Evolutionary conservation across 2,888 invertebrate genomes (phyloP), one percentile per base, ranked within the genome.

Genomic region (Yponomeuta evonymella): DNA sequence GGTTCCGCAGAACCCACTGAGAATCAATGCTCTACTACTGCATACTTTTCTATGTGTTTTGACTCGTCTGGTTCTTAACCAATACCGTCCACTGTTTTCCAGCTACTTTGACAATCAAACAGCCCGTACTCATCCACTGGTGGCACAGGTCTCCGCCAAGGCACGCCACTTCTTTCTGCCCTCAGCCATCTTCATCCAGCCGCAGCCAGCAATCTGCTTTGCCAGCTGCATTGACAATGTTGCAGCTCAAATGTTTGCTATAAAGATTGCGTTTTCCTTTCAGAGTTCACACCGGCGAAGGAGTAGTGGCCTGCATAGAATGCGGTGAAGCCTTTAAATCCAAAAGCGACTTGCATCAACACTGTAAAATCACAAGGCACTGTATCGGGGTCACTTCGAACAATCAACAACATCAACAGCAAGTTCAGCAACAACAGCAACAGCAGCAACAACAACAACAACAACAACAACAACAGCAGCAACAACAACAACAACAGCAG

Each of bases 261-360:
- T 29, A 64, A 9, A 64, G 29, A 23, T 29, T 10, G n/a, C 64
- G 10, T 23, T n/a, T 23, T 23, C 8, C 64, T 15, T 83, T 1
- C 78, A 94, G 95, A 81, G 93, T 95, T 64, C 96, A 96, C 80
- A 95, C 95, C 33, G 95, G 95, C 10, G 96, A 96, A 79, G 95
- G 95, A 68, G 95, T 95, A 0, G 95, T 95, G 74, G 94, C 95
- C 12, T 96, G 96, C 78, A 92, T 95, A 70, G 95, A 95, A 75
- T 96, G 96, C 79, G 96, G 96, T 30, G 96, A 96, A 84, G 95
- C 95, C 15, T 96, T 96, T 84, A 94, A 95, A 76, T 93, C 94
- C 76, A 96, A 95, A 81, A 88, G 93, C 29, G 96, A 96, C 74
- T 84, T 96, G 74, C 94, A 94, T 75, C 94, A 95, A 76, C 96